Percentiles rank a stretch among this genome's conserved stretches.
These are phyloP conservation scores for Cotesia chilonis DNA, from an alignment of 1,140 invertebrate genomes.

Conservation along the genomic window DNA sequence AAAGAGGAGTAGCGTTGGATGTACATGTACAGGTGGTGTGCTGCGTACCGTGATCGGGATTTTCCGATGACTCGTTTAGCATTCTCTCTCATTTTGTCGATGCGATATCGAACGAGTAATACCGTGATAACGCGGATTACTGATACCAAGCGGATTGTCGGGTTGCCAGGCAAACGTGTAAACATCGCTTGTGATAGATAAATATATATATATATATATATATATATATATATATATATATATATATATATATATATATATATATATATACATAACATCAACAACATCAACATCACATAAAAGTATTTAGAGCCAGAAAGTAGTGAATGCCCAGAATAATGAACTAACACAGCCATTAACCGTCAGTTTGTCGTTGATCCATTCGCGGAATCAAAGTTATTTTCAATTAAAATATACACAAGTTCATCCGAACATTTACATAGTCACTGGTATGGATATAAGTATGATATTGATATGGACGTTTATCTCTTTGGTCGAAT, in stretches of 20 bases:
- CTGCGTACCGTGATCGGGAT: not conserved
- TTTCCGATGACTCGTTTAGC: conserved; percentile 16
- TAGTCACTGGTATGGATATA: not conserved
- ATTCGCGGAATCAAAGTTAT: too few species aligned
- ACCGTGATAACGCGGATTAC: conserved; percentile 19
- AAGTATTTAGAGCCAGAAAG: too few species aligned
- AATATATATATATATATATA: not conserved
- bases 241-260: not conserved
- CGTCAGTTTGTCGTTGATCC: too few species aligned
- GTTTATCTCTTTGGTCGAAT: too few species aligned
- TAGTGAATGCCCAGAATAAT: too few species aligned
- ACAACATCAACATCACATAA: too few species aligned
- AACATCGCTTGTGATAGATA: not conserved
- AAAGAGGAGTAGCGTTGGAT: not conserved
- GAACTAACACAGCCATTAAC: too few species aligned
- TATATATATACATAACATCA: not conserved
- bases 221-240: not conserved
- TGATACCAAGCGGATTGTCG: conserved; percentile 17
- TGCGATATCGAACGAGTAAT: conserved; percentile 25
- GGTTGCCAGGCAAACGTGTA: conserved; percentile 22
- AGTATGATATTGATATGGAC: not conserved
- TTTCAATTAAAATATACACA: not conserved
- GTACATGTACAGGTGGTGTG: not conserved
- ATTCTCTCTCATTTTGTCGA: conserved; percentile 16
- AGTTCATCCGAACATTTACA: not conserved